Percentiles rank a stretch among this genome's conserved stretches.
Evolutionary conservation across 1,140 invertebrate species (phyloP).

Genomic region (Nixonia krombeini): DNA sequence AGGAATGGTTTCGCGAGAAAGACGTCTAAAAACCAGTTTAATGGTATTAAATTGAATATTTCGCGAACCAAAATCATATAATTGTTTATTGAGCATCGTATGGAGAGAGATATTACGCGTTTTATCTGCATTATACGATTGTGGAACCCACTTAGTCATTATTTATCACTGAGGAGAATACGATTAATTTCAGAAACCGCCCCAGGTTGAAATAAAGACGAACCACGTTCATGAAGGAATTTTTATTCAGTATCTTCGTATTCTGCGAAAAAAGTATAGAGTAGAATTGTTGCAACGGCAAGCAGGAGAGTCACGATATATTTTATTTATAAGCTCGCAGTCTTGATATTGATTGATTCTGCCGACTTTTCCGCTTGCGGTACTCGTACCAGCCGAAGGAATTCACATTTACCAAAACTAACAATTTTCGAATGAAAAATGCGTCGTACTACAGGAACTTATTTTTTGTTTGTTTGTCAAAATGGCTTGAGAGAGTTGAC

Average conservation of each 20-base stretch:
- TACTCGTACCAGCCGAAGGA: constrained; percentile 21
- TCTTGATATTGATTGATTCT: constrained; percentile 35
- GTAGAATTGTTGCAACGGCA: constrained; percentile 26
- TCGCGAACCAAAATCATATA: too few species aligned
- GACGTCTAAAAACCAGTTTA: too few species aligned
- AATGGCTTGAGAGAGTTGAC: too few species aligned
- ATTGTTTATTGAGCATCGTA: too few species aligned
- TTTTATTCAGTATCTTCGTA: constrained; percentile 9
- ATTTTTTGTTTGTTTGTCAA: too few species aligned
- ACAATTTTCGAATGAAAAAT: too few species aligned
- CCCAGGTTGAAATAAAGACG: constrained; percentile 17
- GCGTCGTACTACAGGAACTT: too few species aligned
- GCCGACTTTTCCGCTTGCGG: constrained; percentile 12
- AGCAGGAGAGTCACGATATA: constrained; percentile 17
- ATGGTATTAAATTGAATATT: too few species aligned
- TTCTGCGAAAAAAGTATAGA: constrained; percentile 18
- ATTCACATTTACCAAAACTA: constrained; percentile 9
- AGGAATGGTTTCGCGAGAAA: too few species aligned
- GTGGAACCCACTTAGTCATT: constrained; percentile 7
- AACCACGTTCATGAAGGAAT: constrained; percentile 27
- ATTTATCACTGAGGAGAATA: constrained; percentile 18
- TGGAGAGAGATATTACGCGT: too few species aligned
- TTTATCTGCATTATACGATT: constrained; percentile 5
- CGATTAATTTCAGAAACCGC: constrained; percentile 23
- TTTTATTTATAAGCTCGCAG: constrained; percentile 38